Evolutionary conservation across 2,888 invertebrate species (phyloP).

Genomic region (Oegoconia quadripuncta): DNA sequence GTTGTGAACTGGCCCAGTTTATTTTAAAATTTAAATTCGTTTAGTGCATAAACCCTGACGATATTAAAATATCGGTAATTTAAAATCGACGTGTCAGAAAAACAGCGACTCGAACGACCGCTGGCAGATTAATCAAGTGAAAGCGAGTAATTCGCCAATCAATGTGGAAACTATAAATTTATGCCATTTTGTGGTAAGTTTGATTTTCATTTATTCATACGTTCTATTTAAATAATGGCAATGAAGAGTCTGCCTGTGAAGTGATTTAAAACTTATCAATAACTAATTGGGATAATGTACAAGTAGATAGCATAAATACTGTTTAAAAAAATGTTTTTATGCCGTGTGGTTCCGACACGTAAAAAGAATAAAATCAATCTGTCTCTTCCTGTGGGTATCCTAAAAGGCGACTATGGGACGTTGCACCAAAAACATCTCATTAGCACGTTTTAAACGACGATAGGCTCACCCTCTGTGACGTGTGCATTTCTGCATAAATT

Average conservation of each 20-base stretch:
- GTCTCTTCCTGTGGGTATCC: no score
- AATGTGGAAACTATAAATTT: slow-evolving; percentile 14
- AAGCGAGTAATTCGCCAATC: slow-evolving; percentile 21
- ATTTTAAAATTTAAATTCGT: slow-evolving; percentile 14
- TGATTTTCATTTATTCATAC: neutral
- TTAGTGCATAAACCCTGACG: slow-evolving; percentile 7
- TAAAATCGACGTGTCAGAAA: slow-evolving; percentile 14
- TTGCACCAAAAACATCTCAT: no score
- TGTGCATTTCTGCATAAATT: no score
- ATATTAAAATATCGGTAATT: no score
- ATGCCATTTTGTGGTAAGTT: slow-evolving; percentile 6
- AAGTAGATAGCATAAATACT: neutral
- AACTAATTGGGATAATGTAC: neutral
- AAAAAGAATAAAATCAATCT: no score
- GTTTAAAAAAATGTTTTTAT: no score
- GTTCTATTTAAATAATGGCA: no score
- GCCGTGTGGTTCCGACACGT: no score
- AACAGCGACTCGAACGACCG: slow-evolving; percentile 18
- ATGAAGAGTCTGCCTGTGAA: no score
- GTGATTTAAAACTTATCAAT: neutral
- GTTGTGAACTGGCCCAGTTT: slow-evolving; percentile 48
- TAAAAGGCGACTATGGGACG: no score
- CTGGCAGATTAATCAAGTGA: slow-evolving; percentile 24
- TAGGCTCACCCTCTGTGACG: no score
- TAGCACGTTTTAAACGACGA: no score